Conservation (phyloP, 2,888 invertebrate species). For the Sepiola atlantica region DNA sequence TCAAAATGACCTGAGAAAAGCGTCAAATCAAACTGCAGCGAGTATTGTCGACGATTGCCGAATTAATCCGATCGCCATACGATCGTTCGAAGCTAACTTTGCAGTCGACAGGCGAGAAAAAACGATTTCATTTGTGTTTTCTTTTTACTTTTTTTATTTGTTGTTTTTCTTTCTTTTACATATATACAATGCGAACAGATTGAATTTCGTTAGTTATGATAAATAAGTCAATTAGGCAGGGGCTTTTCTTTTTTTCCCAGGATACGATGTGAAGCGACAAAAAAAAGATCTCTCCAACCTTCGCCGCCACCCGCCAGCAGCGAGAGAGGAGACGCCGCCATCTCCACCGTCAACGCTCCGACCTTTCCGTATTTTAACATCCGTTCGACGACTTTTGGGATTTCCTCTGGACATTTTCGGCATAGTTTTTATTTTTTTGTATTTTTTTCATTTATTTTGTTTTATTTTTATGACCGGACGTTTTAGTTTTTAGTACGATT, state of each 20-base stretch:
- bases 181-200: not conserved
- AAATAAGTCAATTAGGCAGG: slow-evolving; percentile 12
- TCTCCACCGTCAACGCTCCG: not conserved
- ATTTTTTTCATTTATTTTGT: not conserved
- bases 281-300: not conserved
- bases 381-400: not conserved
- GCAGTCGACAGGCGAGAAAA: too few species aligned
- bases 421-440: not conserved
- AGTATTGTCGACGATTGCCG: too few species aligned
- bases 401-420: not conserved
- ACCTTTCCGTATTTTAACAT: slow-evolving; percentile 20
- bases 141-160: too few species aligned
- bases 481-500: not conserved
- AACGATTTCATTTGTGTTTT: too few species aligned
- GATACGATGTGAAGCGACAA: slow-evolving; percentile 13
- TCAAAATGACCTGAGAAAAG: too few species aligned
- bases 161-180: too few species aligned
- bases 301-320: not conserved
- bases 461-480: not conserved
- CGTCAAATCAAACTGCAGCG: too few species aligned
- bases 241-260: not conserved
- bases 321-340: not conserved
- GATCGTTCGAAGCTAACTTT: too few species aligned
- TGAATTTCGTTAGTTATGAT: not conserved
- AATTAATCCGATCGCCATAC: too few species aligned